A percentile compares a stretch with the other conserved stretches of the same genome.
phyloP scores from a whole-genome alignment of 2,888 invertebrate species.

The Lysandra bellargus region DNA sequence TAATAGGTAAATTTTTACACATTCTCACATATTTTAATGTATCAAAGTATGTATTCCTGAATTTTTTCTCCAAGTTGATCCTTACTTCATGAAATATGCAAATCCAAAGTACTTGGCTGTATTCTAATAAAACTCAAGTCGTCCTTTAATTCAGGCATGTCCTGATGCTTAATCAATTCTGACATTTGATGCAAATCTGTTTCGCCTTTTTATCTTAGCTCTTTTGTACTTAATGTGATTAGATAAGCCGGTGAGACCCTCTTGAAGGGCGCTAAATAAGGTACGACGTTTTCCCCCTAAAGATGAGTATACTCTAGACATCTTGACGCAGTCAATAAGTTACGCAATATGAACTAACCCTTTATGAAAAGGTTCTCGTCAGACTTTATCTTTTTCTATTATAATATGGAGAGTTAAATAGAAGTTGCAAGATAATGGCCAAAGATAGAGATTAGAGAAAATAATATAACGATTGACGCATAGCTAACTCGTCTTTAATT shows the following conservation, averaged over 20 bases:
- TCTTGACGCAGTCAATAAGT: not conserved
- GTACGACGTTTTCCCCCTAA: slow-evolving; percentile 76
- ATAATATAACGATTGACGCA: too few species aligned
- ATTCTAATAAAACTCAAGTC: slow-evolving; percentile 10
- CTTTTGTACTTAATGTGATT: slow-evolving; percentile 77
- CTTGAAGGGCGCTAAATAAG: slow-evolving; percentile 78
- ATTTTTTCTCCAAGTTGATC: too few species aligned
- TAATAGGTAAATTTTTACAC: too few species aligned
- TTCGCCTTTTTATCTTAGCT: slow-evolving; percentile 71
- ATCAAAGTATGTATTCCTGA: too few species aligned
- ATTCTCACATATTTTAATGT: too few species aligned
- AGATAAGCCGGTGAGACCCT: slow-evolving; percentile 64
- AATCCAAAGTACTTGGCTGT: not conserved
- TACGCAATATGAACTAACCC: not conserved
- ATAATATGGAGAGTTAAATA: too few species aligned
- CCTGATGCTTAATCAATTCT: slow-evolving; percentile 66
- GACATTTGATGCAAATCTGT: slow-evolving; percentile 77
- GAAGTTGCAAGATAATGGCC: not conserved
- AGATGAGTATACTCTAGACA: not conserved
- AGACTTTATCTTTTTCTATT: not conserved
- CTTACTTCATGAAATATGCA: not conserved
- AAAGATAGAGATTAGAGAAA: too few species aligned
- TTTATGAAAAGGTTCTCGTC: not conserved
- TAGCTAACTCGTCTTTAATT: too few species aligned
- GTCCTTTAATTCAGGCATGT: slow-evolving; percentile 44